phyloP scores from a whole-genome alignment of 64 coral and sea anemone species.

The Porites lutea region DNA sequence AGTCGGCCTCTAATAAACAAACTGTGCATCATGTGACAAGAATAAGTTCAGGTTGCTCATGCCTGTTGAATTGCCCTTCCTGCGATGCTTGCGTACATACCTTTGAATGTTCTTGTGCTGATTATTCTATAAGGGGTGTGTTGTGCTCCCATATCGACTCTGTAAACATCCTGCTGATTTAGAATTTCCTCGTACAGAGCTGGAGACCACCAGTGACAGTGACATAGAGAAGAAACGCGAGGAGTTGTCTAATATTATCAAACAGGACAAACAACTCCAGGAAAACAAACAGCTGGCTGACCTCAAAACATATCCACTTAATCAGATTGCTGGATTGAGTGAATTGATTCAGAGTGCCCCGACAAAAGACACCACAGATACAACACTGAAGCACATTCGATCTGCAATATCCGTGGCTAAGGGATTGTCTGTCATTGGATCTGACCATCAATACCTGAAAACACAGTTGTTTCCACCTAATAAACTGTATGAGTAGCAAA shows the following conservation, averaged over 20 bases:
- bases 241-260: conserved; percentile 34
- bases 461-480: too few species aligned
- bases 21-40: conserved; percentile 29
- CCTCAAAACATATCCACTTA: neutral
- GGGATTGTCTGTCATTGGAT: too few species aligned
- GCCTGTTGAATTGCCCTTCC: conserved; percentile 5
- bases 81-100: conserved; percentile 22
- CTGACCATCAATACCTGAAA: too few species aligned
- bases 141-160: conserved; percentile 41
- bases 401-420: too few species aligned
- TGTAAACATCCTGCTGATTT: conserved; percentile 37
- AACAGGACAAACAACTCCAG: conserved; percentile 34
- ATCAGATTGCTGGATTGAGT: too few species aligned
- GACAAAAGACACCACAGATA: too few species aligned
- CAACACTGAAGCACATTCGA: too few species aligned
- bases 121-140: conserved; percentile 57
- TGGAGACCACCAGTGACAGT: conserved; percentile 41
- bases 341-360: too few species aligned
- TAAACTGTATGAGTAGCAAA: too few species aligned
- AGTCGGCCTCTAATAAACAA: conserved; percentile 17
- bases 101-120: conserved; percentile 60
- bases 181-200: conserved; percentile 12
- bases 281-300: conserved; percentile 38
- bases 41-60: conserved; percentile 17
- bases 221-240: conserved; percentile 45